A percentile compares a stretch with the other conserved stretches of the same genome.
phyloP scores from a whole-genome alignment of 2,113 vertebrate genomes.

The Hippocampus guttulatus region DNA sequence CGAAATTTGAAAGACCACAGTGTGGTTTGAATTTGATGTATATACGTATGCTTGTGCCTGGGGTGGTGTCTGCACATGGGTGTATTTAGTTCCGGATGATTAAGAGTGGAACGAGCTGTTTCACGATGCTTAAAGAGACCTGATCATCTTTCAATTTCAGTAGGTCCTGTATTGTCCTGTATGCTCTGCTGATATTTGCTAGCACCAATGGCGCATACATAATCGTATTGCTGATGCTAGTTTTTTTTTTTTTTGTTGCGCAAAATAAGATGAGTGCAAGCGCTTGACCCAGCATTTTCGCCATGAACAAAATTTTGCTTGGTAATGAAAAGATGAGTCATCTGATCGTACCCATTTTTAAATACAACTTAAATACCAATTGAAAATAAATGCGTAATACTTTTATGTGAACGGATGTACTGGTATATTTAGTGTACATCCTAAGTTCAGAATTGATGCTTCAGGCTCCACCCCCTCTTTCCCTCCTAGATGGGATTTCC shows the following conservation, averaged over 20 bases:
- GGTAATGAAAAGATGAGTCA: not conserved
- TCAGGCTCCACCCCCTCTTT: slow-evolving; percentile 14
- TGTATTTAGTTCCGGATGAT: slow-evolving; percentile 59
- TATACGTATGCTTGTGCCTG: not conserved
- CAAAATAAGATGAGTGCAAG: not conserved
- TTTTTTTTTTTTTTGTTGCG: not conserved
- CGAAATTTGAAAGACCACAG: slow-evolving; percentile 39
- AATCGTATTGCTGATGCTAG: too few relatives aligned
- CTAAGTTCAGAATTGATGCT: slow-evolving; percentile 13
- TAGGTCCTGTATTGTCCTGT: not conserved
- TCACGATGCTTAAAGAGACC: slow-evolving; percentile 43
- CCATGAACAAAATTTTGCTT: not conserved
- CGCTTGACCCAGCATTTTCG: not conserved
- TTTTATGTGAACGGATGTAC: slow-evolving; percentile 7
- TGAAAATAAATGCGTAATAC: not conserved
- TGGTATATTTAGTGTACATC: slow-evolving; percentile 15
- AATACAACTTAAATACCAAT: not conserved
- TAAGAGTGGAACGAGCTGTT: slow-evolving; percentile 42
- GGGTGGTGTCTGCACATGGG: slow-evolving; percentile 51
- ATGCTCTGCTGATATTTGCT: not conserved
- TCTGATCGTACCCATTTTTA: not conserved
- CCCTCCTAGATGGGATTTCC: not conserved
- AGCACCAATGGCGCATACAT: too few relatives aligned
- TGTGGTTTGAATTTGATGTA: slow-evolving; percentile 23
- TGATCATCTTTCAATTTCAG: slow-evolving; percentile 22